These are phyloP conservation scores for Drosophila neonasuta DNA, from an alignment of 2,888 invertebrate genomes.

Conservation along the genomic window DNA sequence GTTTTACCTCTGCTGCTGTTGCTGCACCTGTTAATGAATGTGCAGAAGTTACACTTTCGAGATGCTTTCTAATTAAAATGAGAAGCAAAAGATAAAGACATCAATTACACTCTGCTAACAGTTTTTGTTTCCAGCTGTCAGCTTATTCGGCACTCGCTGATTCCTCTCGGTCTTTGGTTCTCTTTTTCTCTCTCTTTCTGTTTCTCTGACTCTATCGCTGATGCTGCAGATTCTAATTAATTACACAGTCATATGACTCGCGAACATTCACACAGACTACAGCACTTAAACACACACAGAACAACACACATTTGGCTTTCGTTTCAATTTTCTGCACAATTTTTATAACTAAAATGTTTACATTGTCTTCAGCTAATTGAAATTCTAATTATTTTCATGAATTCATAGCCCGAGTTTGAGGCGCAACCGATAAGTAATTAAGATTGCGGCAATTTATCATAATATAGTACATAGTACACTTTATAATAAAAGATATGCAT, in stretches of 20 bases:
- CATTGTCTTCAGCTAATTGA: conserved; percentile 61
- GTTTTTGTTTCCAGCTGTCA: conserved; percentile 30
- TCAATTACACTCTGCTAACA: conserved; percentile 47
- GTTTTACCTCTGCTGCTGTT: not conserved
- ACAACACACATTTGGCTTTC: conserved; percentile 10
- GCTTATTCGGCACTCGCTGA: conserved; percentile 26
- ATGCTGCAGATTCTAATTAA: conserved; percentile 66
- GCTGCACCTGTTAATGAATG: conserved; percentile 36
- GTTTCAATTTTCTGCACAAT: conserved; percentile 20
- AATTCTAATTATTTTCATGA: conserved; percentile 51
- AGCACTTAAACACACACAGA: not conserved
- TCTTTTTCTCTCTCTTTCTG: not conserved
- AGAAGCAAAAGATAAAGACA: conserved; percentile 45
- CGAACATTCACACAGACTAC: conserved; percentile 5
- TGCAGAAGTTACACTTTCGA: conserved; percentile 3
- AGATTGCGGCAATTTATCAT: conserved; percentile 31
- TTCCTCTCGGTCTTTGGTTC: conserved; percentile 6
- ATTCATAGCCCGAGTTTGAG: conserved; percentile 2
- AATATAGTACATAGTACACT: not conserved
- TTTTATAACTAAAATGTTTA: conserved; percentile 46
- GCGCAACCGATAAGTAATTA: conserved; percentile 24
- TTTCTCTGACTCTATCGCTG: conserved; percentile 31
- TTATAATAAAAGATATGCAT: conserved; percentile 1
- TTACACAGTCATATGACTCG: conserved; percentile 48
- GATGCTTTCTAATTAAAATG: conserved; percentile 52